Evolutionary conservation across 2,797 vertebrate species (phyloP).

Genomic region (Esox masquinongy): DNA sequence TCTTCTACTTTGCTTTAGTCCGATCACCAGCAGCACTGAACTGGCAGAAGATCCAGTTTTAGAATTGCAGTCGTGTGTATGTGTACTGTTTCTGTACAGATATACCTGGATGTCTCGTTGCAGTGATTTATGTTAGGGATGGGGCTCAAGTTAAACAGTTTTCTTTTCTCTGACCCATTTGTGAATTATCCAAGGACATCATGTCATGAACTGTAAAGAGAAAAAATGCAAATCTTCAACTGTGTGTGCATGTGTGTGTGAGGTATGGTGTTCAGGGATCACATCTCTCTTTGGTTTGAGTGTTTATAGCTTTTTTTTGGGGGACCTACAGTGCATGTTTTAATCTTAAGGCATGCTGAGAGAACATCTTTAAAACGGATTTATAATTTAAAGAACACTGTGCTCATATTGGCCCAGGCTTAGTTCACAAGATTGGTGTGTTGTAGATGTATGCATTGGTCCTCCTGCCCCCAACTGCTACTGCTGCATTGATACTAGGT

Average conservation of each 20-base stretch:
- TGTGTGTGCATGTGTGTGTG: constrained; percentile 34
- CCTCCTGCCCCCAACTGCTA: constrained; percentile 30
- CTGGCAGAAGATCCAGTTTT: constrained; percentile 23
- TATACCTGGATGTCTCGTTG: constrained; percentile 15
- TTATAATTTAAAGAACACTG: constrained; percentile 35
- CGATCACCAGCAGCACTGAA: constrained; percentile 53
- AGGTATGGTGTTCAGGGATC: constrained; percentile 24
- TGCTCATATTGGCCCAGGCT: constrained; percentile 33
- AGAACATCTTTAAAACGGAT: constrained; percentile 17
- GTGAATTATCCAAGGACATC: constrained; percentile 44
- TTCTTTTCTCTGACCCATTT: constrained; percentile 49
- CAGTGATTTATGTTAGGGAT: not conserved
- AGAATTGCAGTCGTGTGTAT: constrained; percentile 34
- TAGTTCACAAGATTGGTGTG: constrained; percentile 19
- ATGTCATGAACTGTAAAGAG: constrained; percentile 36
- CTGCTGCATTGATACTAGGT: constrained; percentile 54
- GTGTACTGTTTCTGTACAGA: constrained; percentile 37
- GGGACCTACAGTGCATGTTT: constrained; percentile 64
- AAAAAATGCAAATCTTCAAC: not conserved
- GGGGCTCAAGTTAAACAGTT: constrained; percentile 3
- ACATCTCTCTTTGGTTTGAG: constrained; percentile 4
- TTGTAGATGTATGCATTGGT: constrained; percentile 22
- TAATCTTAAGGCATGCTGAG: constrained; percentile 64
- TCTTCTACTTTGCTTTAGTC: not conserved
- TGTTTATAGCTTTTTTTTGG: constrained; percentile 32